Evolutionary conservation across 2,888 invertebrate genomes (phyloP), one percentile per base, ranked within the genome.

Genomic region (Lasioglossum marginatum): DNA sequence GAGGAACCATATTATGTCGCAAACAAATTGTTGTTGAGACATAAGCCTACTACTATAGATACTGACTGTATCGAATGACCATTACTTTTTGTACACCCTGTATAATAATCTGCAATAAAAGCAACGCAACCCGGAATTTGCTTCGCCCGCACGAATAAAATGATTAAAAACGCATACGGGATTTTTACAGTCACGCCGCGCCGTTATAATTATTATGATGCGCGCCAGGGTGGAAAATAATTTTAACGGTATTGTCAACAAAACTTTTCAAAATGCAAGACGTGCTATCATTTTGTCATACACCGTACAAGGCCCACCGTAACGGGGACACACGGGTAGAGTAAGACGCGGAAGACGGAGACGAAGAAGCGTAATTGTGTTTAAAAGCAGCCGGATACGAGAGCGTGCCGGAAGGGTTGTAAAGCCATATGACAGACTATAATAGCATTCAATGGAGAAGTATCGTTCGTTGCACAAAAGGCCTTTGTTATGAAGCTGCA

Each of bases 381-480:
- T 23, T 16, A 72, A n/a, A 72, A 72, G 52, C 72, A 19, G 76
- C 40, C 63, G 52, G 52, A 71, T 79, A 63, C 63, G 63, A 27
- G 74, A 71, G 52, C 27, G 74, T 60, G 72, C 57, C 60, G 75
- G 52, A 57, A 63, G 71, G 70, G 71, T 43, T 72, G 82, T 82
- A 82, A 85, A 72, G 85, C 75, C 57, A 57, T 72, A 66, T 76
- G 85, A 70, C 75, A 85, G 63, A 63, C 70, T 52, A 73, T 85
- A 85, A 85, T 77, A 80, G 77, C 45, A 77, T 85, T 80, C 76
- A 85, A 85, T 68, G 73, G 77, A 43, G 80, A 60, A 80, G 80
- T 85, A 85, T 77, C 81, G 82, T 70, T 76, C 74, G 40, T 60
- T n/a, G 82, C 45, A 87, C 78, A 87, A 86, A 82, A 82, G 79